Evolutionary conservation across 2,113 vertebrate species (phyloP), one percentile per base, ranked within the genome.

Genomic region (Percopsis transmontana): DNA sequence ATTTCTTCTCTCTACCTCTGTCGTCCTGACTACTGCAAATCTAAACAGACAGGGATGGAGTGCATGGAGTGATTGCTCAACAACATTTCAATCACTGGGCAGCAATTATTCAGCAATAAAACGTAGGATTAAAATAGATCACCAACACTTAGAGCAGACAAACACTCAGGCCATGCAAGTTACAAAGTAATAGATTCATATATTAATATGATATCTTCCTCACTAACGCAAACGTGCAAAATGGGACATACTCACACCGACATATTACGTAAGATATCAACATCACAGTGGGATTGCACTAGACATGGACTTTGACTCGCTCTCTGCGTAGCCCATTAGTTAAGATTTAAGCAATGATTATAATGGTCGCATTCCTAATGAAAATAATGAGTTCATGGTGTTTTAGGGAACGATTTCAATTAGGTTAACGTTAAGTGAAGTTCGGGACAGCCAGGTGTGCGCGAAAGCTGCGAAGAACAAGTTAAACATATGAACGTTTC

Each of bases 191-290:
- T 18, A n/a, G 0, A 16, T 48, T 1, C 6, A 15, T 11, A 12
- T 48, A 7, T 48, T 16, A 15, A 68, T 24, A 63, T 21, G 18
- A 8, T 68, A 10, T 20, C 3, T 62, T 39, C 15, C 51, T 50
- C 61, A 75, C 42, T 42, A 42, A 58, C n/a, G 58, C 14, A 0
- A 38, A 23, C 42, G 44, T 5, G 6, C 48, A 51, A 2, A 21
- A 64, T 16, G 61, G 62, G 42, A 14, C 44, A 65, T 72, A 54
- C 65, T 5, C 50, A 27, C 73, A 41, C 63, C 65, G 39, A 80
- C 76, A 62, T 75, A 66, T 88, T 87, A 87, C 75, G 16, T 87
- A 86, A 87, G 56, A 82, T 47, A 66, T 68, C 73, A 55, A 72
- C 73, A 84, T 84, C 5, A 33, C 85, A 85, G 74, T 76, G 79